Base-by-base conservation (phyloP, 2,888 invertebrate genomes). In the Cephonodes hylas region DNA sequence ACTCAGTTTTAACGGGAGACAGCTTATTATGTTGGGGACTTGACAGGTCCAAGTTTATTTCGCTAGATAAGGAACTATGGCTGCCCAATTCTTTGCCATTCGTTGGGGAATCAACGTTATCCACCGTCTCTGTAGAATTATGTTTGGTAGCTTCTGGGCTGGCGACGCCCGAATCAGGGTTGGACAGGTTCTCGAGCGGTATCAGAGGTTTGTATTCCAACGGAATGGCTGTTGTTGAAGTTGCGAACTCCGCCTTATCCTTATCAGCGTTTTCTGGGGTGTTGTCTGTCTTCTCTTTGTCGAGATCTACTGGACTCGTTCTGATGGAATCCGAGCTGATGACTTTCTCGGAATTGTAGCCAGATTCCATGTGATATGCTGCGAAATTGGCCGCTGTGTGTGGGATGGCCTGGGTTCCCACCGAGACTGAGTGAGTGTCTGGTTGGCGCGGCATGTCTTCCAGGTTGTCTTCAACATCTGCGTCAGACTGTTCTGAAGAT, bases 391-490 rank as follows among this genome's bases (percentile, higher is more conserved):
- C 83, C 56, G 93, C 83, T 13, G 88, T 83, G 73, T 92, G 84
- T 0, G 88, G 83, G n/a, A 85, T 73, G 42, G 85, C 79, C 62
- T 83, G 85, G 0, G 85, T 75, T n/a, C 79, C 84, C 0, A 79
- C 83, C 0, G 84, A 77, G 5, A 80, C 80, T 1, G 80, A 73
- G 64, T 86, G 81, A 0, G 82, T 79, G 67, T 85, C 85, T 0
- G 77, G 66, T 5, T 75, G 78, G 2, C 86, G 80, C 2, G 91
- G 84, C 38, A 88, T 87, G 61, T 94, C 95, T 67, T 96, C 95
- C 0, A 95, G 84, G 77, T 96, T 96, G 76, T 96, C 96, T 83
- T 97, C 97, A 0, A 96, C 93, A 76, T 97, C 97, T 0, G 96
- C 96, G 78, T 96, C 96, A 1, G 96, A 96, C 76, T 96, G 95